Conservation (phyloP, 2,888 invertebrate genomes). For the Drosophila koepferae region DNA sequence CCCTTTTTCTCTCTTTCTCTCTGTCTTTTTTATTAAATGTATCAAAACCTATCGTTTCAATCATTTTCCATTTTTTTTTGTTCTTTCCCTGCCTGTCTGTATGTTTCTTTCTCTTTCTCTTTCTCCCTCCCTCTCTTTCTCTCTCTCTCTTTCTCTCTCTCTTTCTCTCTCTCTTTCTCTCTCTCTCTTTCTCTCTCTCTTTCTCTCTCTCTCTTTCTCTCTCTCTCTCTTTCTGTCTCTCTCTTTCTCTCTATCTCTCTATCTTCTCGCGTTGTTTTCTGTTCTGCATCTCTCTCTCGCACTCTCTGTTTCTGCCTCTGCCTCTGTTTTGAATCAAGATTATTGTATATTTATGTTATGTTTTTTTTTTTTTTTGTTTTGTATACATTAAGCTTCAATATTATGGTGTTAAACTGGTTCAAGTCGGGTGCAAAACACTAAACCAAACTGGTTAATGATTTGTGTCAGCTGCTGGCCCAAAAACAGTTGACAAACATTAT, state of each 20-base stretch:
- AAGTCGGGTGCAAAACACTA: conserved; percentile 16
- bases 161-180: fast-evolving
- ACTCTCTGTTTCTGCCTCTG: background rate
- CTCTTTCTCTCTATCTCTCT: background rate
- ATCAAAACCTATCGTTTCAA: too few relatives aligned
- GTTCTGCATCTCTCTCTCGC: background rate
- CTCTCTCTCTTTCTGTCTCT: fast-evolving
- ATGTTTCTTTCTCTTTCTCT: too few relatives aligned
- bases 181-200: background rate
- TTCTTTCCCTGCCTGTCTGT: too few relatives aligned
- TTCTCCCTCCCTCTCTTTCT: background rate
- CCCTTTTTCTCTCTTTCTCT: background rate
- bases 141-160: background rate
- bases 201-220: too few relatives aligned
- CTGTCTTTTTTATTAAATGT: too few relatives aligned
- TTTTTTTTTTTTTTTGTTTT: background rate
- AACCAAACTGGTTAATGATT: conserved; percentile 44
- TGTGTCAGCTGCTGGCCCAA: conserved; percentile 33
- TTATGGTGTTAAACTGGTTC: conserved; percentile 41
- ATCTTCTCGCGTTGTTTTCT: too few relatives aligned
- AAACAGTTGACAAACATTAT: conserved; percentile 28
- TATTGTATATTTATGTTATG: background rate
- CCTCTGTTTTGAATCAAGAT: background rate
- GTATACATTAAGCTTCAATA: background rate
- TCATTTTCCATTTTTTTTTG: too few relatives aligned